These are phyloP conservation scores for Emesis castigata DNA, from an alignment of 2,888 invertebrate genomes.

Conservation along the genomic window DNA sequence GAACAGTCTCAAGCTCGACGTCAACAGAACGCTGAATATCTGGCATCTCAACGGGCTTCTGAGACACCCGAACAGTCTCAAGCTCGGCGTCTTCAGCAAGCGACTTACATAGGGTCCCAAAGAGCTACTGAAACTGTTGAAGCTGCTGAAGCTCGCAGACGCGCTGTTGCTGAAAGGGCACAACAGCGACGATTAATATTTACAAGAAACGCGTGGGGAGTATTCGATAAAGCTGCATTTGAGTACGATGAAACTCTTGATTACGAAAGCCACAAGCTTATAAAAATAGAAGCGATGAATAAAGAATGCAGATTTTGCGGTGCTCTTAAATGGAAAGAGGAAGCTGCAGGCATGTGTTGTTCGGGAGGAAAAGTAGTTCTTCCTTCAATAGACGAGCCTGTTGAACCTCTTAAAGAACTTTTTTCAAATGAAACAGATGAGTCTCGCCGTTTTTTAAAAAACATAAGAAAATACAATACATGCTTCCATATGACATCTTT, in stretches of 20 bases:
- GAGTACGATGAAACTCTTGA: not conserved
- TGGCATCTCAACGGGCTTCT: conserved; percentile 15
- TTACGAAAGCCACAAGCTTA: not conserved
- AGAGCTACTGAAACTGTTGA: conserved; percentile 59
- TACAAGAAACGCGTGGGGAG: conserved; percentile 60
- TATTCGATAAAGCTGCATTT: conserved; percentile 64
- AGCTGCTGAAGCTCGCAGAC: conserved; percentile 61
- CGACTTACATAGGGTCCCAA: conserved; percentile 56
- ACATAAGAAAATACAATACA: conserved; percentile 34
- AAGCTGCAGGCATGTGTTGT: conserved; percentile 64
- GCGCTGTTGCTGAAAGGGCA: conserved; percentile 64
- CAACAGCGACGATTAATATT: conserved; percentile 61
- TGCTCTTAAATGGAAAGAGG: conserved; percentile 65
- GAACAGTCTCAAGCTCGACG: no score
- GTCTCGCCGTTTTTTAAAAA: no score
- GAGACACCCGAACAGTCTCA: conserved; percentile 59
- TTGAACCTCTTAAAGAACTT: conserved; percentile 42
- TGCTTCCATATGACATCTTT: conserved; percentile 69
- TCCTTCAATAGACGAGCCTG: conserved; percentile 57
- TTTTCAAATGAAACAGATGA: not conserved
- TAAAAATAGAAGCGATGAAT: conserved; percentile 29
- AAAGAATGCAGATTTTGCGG: conserved; percentile 53
- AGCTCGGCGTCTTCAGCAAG: conserved; percentile 51
- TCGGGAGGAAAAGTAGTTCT: no score
- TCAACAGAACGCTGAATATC: conserved; percentile 57